Evolutionary conservation across 2,888 invertebrate genomes (phyloP), one percentile per base, ranked within the genome.

Genomic region (Scaptomyza parva): DNA sequence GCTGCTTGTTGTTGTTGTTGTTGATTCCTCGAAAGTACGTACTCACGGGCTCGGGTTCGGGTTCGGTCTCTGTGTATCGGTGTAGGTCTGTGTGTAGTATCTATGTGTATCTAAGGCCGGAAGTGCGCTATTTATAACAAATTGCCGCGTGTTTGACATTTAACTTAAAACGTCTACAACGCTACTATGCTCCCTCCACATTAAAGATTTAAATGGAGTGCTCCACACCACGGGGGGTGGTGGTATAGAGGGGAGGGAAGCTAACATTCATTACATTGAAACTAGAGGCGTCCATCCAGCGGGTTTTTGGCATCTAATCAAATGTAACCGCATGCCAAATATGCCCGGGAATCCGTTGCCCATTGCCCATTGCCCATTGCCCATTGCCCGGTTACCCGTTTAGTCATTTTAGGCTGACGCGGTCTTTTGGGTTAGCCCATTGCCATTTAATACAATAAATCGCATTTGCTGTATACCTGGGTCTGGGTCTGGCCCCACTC

Each of bases 71-170:
- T 33, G 48, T 41, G 39, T 12, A 33, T 28, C 35, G 14, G 17
- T 17, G 53, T 44, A 22, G 35, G 14, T 39, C 41, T 35, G 33
- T 33, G 48, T 41, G 39, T 12, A 33, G n/a, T 26, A 30, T 28
- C 45, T 61, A 45, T 72, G 41, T 77, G 59, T 73, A 74, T 69
- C 62, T 73, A 68, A 55, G 67, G 69, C 71, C 88, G 83, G 86
- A 88, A 88, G 84, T 88, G 72, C 72, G 88, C 86, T 84, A 84
- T 83, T 88, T 88, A 86, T 88, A 88, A 86, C 88, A 83, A 88
- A 84, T 84, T 84, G 84, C 84, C 70, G 77, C 67, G 57, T 86
- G 79, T 79, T 78, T 85, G 86, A 82, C 79, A 86, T 78, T 79
- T 76, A 78, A 72, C 74, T 58, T 58, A 74, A 87, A 37, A 76